Base-by-base conservation (phyloP, 2,888 invertebrate species). In the Pherbina coryleti region DNA sequence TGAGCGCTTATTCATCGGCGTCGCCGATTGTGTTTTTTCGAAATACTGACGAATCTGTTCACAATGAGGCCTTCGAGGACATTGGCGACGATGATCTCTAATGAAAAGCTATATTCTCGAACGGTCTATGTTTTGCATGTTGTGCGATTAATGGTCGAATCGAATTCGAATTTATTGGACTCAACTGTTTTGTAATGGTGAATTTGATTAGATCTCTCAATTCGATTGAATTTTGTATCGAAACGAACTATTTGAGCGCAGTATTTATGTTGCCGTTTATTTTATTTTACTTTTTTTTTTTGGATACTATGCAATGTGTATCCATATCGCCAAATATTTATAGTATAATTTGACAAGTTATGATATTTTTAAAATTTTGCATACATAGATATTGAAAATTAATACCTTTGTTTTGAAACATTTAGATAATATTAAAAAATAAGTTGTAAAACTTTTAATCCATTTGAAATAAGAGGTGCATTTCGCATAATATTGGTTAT, bases 41-140 rank as follows among this genome's bases (percentile, higher is more conserved):
- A 84, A 91, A 92, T 79, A 93, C 92, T 37, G 92, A 92, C 82
- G 94, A 94, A 85, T 93, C 94, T 81, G 94, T 96, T 79, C 96
- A 96, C 87, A 97, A 97, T 90, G 95, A 96, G 89, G 97, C 97
- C 28, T 98, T 98, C 88, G 96, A 97, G 89, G 97, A 96, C 71
- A 98, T 98, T 83, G 97, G 97, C 4, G 98, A 98, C 87, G 98
- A 98, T 84, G 98, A 98, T 90, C 91, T 96, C 85, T 96, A 92
- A 91, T 79, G 55, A 34, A 72, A 37, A 44, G 69, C 44, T 44
- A 1, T 37, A 37, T 44, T 37, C 31, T 57, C 25, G 14, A 57
- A 57, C 5, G 25, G 57, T 60, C n/a, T 34, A n/a, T 71, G 31
- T 31, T 53, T 66, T 31, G 19, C 28, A 19, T n/a, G 11, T 11